These are phyloP conservation scores for Germaria angustata DNA, from an alignment of 2,888 invertebrate genomes.

Conservation along the genomic window DNA sequence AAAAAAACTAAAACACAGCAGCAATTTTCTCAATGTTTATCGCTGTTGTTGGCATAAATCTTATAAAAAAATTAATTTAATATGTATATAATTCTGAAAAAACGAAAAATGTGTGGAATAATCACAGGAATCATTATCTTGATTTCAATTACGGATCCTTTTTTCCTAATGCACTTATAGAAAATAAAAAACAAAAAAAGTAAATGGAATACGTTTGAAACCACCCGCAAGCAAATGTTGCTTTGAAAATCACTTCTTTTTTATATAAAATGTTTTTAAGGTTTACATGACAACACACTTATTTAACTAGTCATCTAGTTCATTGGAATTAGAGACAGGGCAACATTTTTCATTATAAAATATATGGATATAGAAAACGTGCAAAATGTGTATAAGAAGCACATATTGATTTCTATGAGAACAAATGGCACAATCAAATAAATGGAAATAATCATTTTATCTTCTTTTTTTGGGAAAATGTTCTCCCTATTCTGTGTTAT, in stretches of 20 bases:
- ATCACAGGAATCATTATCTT: conserved; percentile 39
- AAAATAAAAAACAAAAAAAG: neutral
- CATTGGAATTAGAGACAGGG: neutral
- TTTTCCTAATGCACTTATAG: conserved; percentile 12
- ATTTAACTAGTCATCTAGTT: conserved; percentile 16
- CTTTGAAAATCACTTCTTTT: conserved; percentile 6
- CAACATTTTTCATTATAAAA: too few species aligned
- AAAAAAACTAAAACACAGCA: conserved; percentile 30
- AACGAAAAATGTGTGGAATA: neutral
- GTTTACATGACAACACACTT: conserved; percentile 33
- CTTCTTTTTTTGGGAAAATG: conserved; percentile 40
- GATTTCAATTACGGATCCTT: conserved; percentile 46
- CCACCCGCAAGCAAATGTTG: conserved; percentile 53
- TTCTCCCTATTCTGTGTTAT: neutral
- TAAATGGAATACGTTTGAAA: conserved; percentile 23
- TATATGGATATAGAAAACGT: neutral
- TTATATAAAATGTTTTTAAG: neutral
- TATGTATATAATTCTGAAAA: too few species aligned
- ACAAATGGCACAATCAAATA: neutral
- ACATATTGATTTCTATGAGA: neutral
- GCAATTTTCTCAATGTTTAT: conserved; percentile 58
- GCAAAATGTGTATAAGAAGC: neutral
- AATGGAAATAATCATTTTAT: too few species aligned
- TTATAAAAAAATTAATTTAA: neutral
- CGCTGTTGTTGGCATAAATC: conserved; percentile 37